A percentile compares a stretch with the other conserved stretches of the same genome.
phyloP scores from a whole-genome alignment of 1,140 invertebrate species.

The Camponotus pennsylvanicus region DNA sequence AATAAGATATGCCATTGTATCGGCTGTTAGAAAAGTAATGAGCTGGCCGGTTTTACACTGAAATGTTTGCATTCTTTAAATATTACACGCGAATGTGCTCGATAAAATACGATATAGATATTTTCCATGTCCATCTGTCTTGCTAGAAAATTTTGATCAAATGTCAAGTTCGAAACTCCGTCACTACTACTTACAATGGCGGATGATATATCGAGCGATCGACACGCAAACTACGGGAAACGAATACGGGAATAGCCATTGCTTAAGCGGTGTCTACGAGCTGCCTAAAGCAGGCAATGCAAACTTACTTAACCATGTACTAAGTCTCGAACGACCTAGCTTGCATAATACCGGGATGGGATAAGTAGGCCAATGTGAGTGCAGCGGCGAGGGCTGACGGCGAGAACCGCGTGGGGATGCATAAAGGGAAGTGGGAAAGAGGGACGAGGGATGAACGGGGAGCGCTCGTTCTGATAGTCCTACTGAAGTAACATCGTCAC shows the following conservation, averaged over 20 bases:
- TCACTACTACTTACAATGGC: not conserved
- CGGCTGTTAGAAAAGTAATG: not conserved
- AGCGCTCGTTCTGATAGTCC: conserved; percentile 12
- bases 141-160: not conserved
- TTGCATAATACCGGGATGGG: conserved; percentile 72
- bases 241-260: conserved; percentile 34
- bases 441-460: not conserved
- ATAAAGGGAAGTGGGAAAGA: conserved; percentile 13
- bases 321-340: conserved; percentile 64
- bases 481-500: not conserved
- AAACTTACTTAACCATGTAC: conserved; percentile 72
- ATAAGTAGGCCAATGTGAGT: conserved; percentile 58
- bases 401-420: not conserved
- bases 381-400: conserved; percentile 17
- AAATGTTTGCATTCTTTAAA: not conserved
- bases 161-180: no score
- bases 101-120: not conserved
- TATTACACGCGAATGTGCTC: not conserved
- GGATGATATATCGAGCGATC: not conserved
- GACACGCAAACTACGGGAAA: conserved; percentile 41
- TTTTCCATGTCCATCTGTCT: not conserved
- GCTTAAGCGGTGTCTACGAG: conserved; percentile 69
- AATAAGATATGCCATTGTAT: not conserved
- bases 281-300: conserved; percentile 72
- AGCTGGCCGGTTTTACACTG: not conserved